Conservation (phyloP, 1,140 invertebrate species). For the Littorina saxatilis region DNA sequence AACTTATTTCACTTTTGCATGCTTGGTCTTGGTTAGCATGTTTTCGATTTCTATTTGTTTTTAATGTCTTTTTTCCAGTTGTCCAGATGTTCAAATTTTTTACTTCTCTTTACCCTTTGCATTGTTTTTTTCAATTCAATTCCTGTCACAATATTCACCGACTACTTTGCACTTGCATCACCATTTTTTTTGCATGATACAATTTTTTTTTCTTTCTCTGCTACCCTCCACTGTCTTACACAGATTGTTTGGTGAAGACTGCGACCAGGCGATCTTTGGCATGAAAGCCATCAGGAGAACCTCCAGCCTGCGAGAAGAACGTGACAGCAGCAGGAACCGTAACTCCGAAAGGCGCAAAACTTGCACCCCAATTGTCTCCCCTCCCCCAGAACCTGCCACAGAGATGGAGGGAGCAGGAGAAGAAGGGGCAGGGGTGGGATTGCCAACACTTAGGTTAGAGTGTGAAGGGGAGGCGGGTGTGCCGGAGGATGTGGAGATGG, state of each 20-base stretch:
- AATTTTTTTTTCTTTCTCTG: background rate
- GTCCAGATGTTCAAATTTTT: background rate
- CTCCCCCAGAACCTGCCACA: constrained; percentile 20
- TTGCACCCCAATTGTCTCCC: constrained; percentile 63
- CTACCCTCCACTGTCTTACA: background rate
- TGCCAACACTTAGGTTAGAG: background rate
- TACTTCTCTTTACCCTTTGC: background rate
- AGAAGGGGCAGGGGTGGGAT: background rate
- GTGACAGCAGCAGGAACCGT: constrained; percentile 42
- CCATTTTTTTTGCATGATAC: constrained; percentile 6
- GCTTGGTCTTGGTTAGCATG: background rate
- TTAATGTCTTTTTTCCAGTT: background rate
- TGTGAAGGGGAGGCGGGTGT: background rate
- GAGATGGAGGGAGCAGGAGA: constrained; percentile 27
- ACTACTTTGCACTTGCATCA: too few relatives aligned
- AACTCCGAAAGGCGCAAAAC: constrained; percentile 64
- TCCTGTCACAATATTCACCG: too few relatives aligned
- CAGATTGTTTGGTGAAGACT: background rate
- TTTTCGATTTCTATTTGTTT: too few relatives aligned
- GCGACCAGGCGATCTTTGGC: background rate
- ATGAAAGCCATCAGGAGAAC: constrained; percentile 58
- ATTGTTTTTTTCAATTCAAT: too few relatives aligned
- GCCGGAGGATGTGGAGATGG: background rate
- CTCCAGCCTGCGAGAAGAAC: constrained; percentile 62
- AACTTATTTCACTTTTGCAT: background rate